A percentile compares a stretch with the other conserved stretches of the same genome.
phyloP scores from a whole-genome alignment of 1,140 invertebrate genomes.

The Oryzaephilus surinamensis region DNA sequence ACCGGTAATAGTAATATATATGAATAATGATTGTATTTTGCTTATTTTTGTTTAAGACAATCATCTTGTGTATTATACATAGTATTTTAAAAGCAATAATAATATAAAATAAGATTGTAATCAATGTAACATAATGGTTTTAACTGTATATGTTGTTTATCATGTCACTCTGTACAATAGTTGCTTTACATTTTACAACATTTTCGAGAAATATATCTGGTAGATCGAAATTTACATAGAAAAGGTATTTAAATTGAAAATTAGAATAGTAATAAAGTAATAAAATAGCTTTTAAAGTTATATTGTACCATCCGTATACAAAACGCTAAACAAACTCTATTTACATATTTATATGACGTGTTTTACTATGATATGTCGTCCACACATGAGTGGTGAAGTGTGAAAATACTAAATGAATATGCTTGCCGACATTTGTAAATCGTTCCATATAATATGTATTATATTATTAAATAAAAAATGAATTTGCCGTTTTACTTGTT shows the following conservation, averaged over 20 bases:
- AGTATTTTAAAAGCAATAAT: too few relatives aligned
- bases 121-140: too few relatives aligned
- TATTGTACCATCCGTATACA: conserved; percentile 24
- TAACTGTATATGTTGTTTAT: conserved; percentile 2
- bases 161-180: conserved; percentile 13
- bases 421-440: conserved; percentile 12
- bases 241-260: conserved; percentile 30
- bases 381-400: conserved; percentile 22
- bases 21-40: too few relatives aligned
- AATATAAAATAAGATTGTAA: too few relatives aligned
- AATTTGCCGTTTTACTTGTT: too few relatives aligned
- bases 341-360: conserved; percentile 25
- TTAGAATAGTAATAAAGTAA: conserved; percentile 31
- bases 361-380: conserved; percentile 24
- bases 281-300: conserved; percentile 28
- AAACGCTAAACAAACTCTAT: conserved; percentile 21
- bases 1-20: too few relatives aligned
- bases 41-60: too few relatives aligned
- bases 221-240: conserved; percentile 25
- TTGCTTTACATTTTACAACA: conserved; percentile 23
- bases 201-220: conserved; percentile 22
- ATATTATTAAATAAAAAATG: too few relatives aligned
- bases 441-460: too few relatives aligned
- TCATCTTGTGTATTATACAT: too few relatives aligned
- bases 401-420: conserved; percentile 23